Conservation (phyloP, 2,888 invertebrate genomes). For the Platycheirus rosarum region DNA sequence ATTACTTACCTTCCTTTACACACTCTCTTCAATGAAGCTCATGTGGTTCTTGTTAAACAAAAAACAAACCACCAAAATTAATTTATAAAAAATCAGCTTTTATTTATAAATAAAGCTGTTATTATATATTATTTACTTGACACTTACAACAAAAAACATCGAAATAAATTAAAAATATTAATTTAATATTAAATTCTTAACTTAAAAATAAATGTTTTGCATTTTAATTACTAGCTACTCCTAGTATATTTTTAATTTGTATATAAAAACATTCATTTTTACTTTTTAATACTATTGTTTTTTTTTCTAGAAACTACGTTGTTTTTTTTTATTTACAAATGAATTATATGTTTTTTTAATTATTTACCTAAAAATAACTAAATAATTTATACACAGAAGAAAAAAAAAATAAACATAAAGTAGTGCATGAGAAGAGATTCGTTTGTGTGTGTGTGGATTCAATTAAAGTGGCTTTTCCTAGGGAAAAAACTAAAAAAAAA, state of each 20-base stretch:
- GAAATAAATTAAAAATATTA: neutral
- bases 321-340: conserved; percentile 22
- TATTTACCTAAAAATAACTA: conserved; percentile 19
- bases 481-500: conserved; percentile 19
- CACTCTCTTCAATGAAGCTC: too few species aligned
- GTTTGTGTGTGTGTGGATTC: conserved; percentile 42
- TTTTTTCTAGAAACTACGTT: conserved; percentile 16
- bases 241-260: too few species aligned
- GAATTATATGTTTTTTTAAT: neutral
- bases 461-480: conserved; percentile 51
- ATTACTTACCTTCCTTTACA: too few species aligned
- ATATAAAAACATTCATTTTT: too few species aligned
- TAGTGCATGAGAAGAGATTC: conserved; percentile 66
- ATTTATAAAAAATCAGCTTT: too few species aligned
- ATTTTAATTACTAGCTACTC: too few species aligned
- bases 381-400: conserved; percentile 64
- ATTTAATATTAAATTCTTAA: neutral
- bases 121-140: too few species aligned
- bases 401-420: conserved; percentile 37
- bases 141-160: neutral
- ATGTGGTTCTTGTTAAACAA: too few species aligned
- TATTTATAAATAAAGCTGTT: too few species aligned
- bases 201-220: neutral
- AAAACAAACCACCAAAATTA: too few species aligned
- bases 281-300: neutral